Conservation (phyloP, 2,113 vertebrate species). For the Hippolais icterina region DNA sequence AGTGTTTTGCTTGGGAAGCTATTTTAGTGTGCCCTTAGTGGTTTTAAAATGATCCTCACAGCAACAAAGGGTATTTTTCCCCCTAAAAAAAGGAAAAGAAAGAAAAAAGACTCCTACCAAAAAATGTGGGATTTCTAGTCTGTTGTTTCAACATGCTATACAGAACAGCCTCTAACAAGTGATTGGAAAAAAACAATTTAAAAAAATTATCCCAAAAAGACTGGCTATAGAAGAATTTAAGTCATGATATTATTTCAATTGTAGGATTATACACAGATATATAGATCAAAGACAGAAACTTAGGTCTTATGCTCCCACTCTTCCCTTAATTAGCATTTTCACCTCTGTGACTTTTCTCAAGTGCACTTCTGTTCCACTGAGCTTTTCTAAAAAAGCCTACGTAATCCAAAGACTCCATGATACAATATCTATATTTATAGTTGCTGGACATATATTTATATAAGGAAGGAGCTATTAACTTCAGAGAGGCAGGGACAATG, state of each 20-base stretch:
- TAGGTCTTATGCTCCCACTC: background rate
- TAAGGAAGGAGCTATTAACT: slow-evolving; percentile 36
- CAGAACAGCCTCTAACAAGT: background rate
- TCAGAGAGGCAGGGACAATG: slow-evolving; percentile 11
- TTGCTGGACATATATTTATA: slow-evolving; percentile 41
- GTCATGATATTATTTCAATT: background rate
- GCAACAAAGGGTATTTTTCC: slow-evolving; percentile 19
- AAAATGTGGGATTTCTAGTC: background rate
- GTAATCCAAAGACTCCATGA: slow-evolving; percentile 27
- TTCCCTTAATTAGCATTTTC: slow-evolving; percentile 44
- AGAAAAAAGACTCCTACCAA: background rate
- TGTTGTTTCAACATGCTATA: background rate
- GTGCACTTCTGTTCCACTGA: background rate
- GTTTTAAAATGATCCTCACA: slow-evolving; percentile 37
- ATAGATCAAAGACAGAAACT: background rate
- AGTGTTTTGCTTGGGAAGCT: slow-evolving; percentile 54
- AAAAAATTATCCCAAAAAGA: background rate
- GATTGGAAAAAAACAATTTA: background rate
- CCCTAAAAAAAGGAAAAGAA: background rate
- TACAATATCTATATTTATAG: slow-evolving; percentile 52
- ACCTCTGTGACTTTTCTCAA: slow-evolving; percentile 28
- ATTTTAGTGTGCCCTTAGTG: slow-evolving; percentile 46
- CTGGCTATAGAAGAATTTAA: slow-evolving; percentile 16
- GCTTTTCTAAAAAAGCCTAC: background rate
- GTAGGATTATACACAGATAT: background rate